A percentile compares a stretch with the other conserved stretches of the same genome.
Conservation (phyloP, 2,888 invertebrate genomes). For the Drosophila atroscutellata region DNA sequence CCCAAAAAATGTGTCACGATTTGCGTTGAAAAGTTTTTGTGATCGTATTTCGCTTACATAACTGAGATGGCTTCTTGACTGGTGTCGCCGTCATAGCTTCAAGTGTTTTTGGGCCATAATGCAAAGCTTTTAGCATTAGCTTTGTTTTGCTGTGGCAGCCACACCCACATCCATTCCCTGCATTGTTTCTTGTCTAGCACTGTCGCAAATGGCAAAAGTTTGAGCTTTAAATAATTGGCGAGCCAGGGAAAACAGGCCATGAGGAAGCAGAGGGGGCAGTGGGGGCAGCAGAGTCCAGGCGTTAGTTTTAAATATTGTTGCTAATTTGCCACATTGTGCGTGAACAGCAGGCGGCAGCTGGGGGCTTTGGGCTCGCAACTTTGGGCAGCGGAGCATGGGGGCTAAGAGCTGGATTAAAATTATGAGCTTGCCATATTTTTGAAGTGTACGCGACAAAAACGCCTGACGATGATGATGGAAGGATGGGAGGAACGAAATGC, state of each 20-base stretch:
- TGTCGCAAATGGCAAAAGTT: constrained; percentile 72
- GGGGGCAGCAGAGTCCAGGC: constrained; percentile 39
- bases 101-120: constrained; percentile 70
- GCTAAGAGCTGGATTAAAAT: constrained; percentile 69
- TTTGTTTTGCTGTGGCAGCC: constrained; percentile 47
- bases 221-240: constrained; percentile 74
- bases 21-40: constrained; percentile 27
- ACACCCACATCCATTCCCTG: neutral
- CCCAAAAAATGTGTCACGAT: constrained; percentile 57
- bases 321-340: constrained; percentile 80
- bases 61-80: constrained; percentile 10
- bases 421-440: constrained; percentile 80
- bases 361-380: neutral
- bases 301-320: constrained; percentile 79
- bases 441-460: constrained; percentile 55
- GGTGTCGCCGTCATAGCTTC: constrained; percentile 33
- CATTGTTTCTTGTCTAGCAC: constrained; percentile 45
- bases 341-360: constrained; percentile 47
- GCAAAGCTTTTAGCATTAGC: constrained; percentile 69
- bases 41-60: constrained; percentile 30
- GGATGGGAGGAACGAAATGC: constrained; percentile 24
- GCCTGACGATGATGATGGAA: constrained; percentile 54
- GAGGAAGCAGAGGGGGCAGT: neutral
- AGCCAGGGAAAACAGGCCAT: constrained; percentile 22
- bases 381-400: neutral